These are phyloP conservation scores for Alethe castanea DNA, from an alignment of 2,113 vertebrate genomes.

Conservation along the genomic window DNA sequence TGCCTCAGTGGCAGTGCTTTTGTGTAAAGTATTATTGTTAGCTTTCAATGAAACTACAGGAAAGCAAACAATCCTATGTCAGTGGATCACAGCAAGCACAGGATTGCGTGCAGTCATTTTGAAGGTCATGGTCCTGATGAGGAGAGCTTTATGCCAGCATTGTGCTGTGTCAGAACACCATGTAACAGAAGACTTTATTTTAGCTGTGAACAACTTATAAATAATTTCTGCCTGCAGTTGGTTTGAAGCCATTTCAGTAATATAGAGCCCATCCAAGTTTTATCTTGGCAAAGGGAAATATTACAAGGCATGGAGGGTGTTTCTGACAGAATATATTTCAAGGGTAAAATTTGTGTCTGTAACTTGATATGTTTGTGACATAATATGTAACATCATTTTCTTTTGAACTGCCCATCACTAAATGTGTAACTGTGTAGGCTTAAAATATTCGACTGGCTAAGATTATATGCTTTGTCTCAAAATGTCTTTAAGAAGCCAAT, in stretches of 20 bases:
- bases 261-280: constrained; percentile 27
- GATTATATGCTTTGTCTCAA: neutral
- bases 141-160: neutral
- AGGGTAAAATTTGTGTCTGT: neutral
- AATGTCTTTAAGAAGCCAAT: neutral
- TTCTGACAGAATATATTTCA: constrained; percentile 20
- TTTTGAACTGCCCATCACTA: neutral
- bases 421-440: neutral
- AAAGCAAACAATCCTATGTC: neutral
- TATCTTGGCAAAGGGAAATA: constrained; percentile 33
- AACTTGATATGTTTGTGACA: neutral
- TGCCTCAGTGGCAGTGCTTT: neutral
- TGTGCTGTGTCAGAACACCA: neutral
- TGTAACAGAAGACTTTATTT: constrained; percentile 58
- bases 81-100: neutral
- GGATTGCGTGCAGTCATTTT: neutral
- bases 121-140: neutral
- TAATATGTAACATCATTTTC: neutral
- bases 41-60: neutral
- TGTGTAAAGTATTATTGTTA: neutral
- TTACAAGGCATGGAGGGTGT: neutral
- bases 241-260: constrained; percentile 60
- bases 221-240: constrained; percentile 52
- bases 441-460: neutral
- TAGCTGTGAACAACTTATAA: constrained; percentile 44